Evolutionary conservation across 1,140 invertebrate genomes (phyloP), one percentile per base, ranked within the genome.

Genomic region (Anastrepha obliqua): DNA sequence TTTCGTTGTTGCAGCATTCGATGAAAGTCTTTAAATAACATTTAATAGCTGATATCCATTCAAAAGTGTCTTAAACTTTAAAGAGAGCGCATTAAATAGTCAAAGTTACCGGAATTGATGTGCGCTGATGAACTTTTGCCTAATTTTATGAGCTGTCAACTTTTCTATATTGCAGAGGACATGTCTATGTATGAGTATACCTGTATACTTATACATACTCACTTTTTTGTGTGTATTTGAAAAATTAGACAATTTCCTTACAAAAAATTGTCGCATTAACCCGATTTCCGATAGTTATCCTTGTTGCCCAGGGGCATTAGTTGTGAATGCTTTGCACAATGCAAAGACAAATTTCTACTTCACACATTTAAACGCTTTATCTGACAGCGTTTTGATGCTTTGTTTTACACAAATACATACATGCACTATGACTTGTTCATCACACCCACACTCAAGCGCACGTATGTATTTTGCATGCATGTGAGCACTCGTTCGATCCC

Each of bases 341-440:
- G 42, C 42, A 15, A n/a, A 64, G 9, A 13, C 11, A 64, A 5
- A 64, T 15, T 51, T 11, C 70, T 42, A 74, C 44, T 74, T 51
- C 44, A 17, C 17, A 74, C 13, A 74, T 74, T 51, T 47, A 74
- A 74, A 74, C 44, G 70, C 70, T 74, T 74, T 42, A 44, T n/a
- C 13, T 47, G 70, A 11, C 70, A 42, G 29, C 29, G 29, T 42
- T 81, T 81, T 55, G 9, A 42, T n/a, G 15, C 74, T 81, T 81
- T 81, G 74, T 55, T 55, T 51, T 81, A 6, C 74, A 55, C 47
- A 51, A 55, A 81, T 81, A 39, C 5, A 29, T 67, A 67, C 29
- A 20, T 29, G 55, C 74, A 20, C 42, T 42, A 17, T 42, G 51
- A 4, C 20, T 55, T 55, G n/a, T 9, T 42, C 47, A 20, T 29